Evolutionary conservation across 2,888 invertebrate genomes (phyloP), one percentile per base, ranked within the genome.

Genomic region (Gymnocheta viridis): DNA sequence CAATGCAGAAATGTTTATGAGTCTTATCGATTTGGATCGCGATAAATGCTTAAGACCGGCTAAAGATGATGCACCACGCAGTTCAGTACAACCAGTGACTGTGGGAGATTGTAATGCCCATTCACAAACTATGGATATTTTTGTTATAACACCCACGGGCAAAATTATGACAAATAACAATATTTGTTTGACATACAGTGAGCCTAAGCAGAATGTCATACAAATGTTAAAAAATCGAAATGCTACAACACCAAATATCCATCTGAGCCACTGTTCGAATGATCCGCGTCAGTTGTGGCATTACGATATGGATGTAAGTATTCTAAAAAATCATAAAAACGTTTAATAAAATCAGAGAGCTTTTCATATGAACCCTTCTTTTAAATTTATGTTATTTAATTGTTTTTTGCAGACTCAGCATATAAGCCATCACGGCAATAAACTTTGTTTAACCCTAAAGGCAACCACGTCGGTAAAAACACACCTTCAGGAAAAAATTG

Each of bases 101-200:
- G 89, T 91, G 2, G 90, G 90, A 19, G 89, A 91, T 82, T 92
- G 91, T 49, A 85, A 88, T 22, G 87, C 88, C 4, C 91, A 91
- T 79, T 69, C 88, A 0, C 89, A 90, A 69, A 86, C 89, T 12
- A 89, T 91, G 87, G 96, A 96, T 90, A 94, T 96, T 93, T 96
- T 95, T 89, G 94, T 96, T 12, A 94, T 95, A 91, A 94, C 94
- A 3, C 92, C 93, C 27, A 93, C 93, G 32, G 95, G 95, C n/a
- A 91, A 91, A 89, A 89, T 98, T 67, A 97, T 97, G 96, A 96
- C 96, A 0, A 97, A 98, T 89, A 98, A 98, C 90, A 96, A 96
- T 7, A 93, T 97, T 5, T 98, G 98, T 87, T 92, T 98, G 78
- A 97, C 98, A 88, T 95, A 95, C 24, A 94, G 94, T 0, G 87